Percentiles rank a stretch among this genome's conserved stretches.
Evolutionary conservation across 2,797 vertebrate genomes (phyloP).

Genomic region (Alexandromys oeconomus): DNA sequence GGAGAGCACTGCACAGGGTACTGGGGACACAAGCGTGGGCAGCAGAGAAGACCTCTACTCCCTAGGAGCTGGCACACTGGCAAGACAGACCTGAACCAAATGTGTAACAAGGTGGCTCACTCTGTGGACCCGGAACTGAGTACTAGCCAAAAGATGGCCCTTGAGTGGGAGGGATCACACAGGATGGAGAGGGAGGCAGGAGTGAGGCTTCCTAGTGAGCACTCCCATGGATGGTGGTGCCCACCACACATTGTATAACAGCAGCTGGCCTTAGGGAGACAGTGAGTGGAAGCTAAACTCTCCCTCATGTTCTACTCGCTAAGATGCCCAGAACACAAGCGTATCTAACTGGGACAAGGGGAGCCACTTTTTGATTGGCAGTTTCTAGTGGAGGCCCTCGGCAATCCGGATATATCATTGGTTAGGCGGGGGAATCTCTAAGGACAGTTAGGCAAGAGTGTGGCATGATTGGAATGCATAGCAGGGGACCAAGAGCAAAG

Average conservation of each 20-base stretch:
- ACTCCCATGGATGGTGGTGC: not conserved
- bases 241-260: not conserved
- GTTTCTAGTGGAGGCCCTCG: not conserved
- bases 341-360: not conserved
- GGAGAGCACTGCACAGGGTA: not conserved
- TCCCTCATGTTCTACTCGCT: not conserved
- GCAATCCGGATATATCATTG: not conserved
- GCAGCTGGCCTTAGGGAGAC: too few relatives aligned
- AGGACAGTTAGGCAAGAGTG: not conserved
- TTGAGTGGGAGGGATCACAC: not conserved
- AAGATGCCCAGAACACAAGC: not conserved
- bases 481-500: too few relatives aligned
- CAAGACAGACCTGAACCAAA: not conserved
- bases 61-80: not conserved
- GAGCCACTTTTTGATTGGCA: not conserved
- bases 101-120: rapidly evolving
- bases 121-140: not conserved
- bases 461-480: not conserved
- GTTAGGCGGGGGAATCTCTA: too few relatives aligned
- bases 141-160: rapidly evolving
- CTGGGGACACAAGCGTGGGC: not conserved
- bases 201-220: not conserved
- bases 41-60: not conserved
- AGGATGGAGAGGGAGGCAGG: not conserved
- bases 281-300: not conserved